These are phyloP conservation scores for Chrysocyon brachyurus DNA, from an alignment of 2,797 vertebrate genomes.

Conservation along the genomic window DNA sequence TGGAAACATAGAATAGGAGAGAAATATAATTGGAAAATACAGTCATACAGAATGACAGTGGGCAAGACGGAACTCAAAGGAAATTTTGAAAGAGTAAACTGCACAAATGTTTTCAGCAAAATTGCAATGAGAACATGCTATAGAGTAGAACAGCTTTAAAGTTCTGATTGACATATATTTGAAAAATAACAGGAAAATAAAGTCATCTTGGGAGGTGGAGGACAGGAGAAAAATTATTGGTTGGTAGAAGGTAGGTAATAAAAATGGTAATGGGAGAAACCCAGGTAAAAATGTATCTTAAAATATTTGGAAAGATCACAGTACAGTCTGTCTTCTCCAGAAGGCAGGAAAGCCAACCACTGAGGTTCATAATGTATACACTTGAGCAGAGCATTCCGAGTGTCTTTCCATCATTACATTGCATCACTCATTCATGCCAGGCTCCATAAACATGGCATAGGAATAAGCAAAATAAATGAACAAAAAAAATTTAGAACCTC, in stretches of 20 bases:
- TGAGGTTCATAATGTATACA: background rate
- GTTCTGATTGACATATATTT: constrained; percentile 16
- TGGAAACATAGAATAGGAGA: background rate
- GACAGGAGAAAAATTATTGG: background rate
- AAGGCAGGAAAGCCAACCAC: background rate
- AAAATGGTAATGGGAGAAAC: background rate
- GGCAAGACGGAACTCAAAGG: background rate
- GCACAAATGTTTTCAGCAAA: background rate
- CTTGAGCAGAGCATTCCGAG: background rate
- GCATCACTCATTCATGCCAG: background rate
- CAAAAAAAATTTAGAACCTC: background rate
- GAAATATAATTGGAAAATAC: background rate
- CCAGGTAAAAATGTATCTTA: background rate
- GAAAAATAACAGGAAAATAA: background rate
- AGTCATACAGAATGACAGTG: background rate
- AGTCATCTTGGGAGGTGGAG: background rate
- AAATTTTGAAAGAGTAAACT: background rate
- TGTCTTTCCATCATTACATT: background rate
- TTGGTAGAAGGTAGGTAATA: background rate
- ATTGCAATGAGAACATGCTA: background rate
- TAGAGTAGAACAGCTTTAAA: background rate
- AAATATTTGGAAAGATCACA: background rate
- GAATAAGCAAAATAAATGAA: background rate
- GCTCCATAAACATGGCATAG: background rate
- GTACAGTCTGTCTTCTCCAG: background rate